phyloP scores from a whole-genome alignment of 2,888 invertebrate species.

The Drosophila monieri region DNA sequence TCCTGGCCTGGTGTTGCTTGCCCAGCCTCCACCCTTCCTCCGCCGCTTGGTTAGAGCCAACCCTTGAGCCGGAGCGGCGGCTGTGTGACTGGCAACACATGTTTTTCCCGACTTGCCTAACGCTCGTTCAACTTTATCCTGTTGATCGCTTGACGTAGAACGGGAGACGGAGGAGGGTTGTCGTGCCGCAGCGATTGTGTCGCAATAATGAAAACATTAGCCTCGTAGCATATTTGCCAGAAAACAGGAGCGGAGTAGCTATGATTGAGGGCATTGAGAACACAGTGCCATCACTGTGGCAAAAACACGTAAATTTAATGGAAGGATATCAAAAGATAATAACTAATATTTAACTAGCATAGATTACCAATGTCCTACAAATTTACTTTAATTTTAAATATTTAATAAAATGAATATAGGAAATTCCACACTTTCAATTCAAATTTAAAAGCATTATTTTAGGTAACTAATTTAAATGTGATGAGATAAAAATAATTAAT shows the following conservation, averaged over 20 bases:
- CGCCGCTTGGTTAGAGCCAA: constrained; percentile 5
- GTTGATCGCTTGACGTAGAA: constrained; percentile 73
- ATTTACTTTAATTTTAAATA: neutral
- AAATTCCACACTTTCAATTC: too few species aligned
- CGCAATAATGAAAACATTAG: constrained; percentile 75
- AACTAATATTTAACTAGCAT: too few species aligned
- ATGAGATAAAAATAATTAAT: too few species aligned
- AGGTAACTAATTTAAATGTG: too few species aligned
- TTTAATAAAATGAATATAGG: too few species aligned
- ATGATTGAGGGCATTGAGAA: neutral
- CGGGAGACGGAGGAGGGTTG: constrained; percentile 16
- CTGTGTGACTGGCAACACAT: constrained; percentile 84
- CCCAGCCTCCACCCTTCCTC: constrained; percentile 8
- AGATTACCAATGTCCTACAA: neutral
- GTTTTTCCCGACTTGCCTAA: constrained; percentile 74
- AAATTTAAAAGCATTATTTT: too few species aligned
- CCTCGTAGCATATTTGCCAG: constrained; percentile 67
- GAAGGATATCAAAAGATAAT: too few species aligned
- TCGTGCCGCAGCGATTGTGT: constrained; percentile 40
- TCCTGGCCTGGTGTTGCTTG: constrained; percentile 22
- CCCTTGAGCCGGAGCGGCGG: constrained; percentile 43
- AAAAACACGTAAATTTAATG: too few species aligned
- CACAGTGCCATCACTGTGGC: too few species aligned
- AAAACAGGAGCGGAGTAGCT: constrained; percentile 48
- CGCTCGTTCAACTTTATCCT: constrained; percentile 61